Base-by-base conservation (phyloP, 2,888 invertebrate species). In the Himalopsyche anomala region DNA sequence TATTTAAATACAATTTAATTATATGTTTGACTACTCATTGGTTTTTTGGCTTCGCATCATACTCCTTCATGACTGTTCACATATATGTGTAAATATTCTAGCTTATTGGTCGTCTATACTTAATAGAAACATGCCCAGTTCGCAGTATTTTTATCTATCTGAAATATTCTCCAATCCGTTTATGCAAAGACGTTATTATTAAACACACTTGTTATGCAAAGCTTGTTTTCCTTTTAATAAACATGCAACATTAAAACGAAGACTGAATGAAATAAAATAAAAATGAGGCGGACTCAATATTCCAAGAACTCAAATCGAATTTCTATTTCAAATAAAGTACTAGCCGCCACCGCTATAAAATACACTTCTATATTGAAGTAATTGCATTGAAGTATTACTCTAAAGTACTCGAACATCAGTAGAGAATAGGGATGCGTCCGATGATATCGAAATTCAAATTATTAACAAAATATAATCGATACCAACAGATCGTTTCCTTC, bases 371-470 rank as follows among this genome's bases (percentile, higher is more conserved):
- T 85, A 85, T 79, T 83, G 83, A 84, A 87, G 86, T 86, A 86
- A 87, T 87, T 87, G 85, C 85, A 87, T 74, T 84, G 83, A 81
- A 87, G 86, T 85, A 84, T 83, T 38, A 74, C 55, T 81, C 69
- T 28, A 4, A 38, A 62, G 62, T 62, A 19, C 62, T 62, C 19
- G 28, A 62, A n/a, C 28, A 62, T 62, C 62, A 62, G 11, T 62
- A 62, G n/a, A n/a, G n/a, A n/a, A n/a, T n/a, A n/a, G 19, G 28
- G 62, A 62, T 62, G 62, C 3, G 15, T 51, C 45, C 45, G 9
- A 11, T 45, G 0, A 0, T 15, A 15, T 51, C 5, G 4, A 51
- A 51, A 51, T 51, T 51, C 8, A 5, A 42, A 42, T 5, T 45
- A 45, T 45, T 45, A 9, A 45, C 8, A 42, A 8, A 42, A 28